These are phyloP conservation scores for Macroglossus sobrinus DNA, from an alignment of 2,113 vertebrate species.

Conservation along the genomic window DNA sequence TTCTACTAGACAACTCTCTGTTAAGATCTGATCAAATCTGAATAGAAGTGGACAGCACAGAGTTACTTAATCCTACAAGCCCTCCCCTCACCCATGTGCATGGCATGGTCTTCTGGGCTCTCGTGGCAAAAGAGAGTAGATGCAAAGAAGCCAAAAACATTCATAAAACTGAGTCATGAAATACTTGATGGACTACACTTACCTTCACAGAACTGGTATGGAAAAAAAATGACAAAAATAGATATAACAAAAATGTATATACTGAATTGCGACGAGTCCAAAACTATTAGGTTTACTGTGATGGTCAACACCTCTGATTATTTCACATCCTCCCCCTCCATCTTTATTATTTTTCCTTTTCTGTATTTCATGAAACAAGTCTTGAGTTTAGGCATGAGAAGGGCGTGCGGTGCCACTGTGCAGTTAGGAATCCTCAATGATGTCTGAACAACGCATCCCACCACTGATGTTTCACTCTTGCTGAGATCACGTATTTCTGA, in stretches of 20 bases:
- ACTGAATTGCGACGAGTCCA: background rate
- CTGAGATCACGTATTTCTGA: background rate
- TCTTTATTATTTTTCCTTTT: background rate
- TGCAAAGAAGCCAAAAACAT: background rate
- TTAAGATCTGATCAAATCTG: background rate
- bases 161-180: background rate
- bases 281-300: background rate
- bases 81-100: accelerated
- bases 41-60: background rate
- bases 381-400: background rate
- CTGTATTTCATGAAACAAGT: background rate
- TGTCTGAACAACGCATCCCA: background rate
- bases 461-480: background rate
- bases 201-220: background rate
- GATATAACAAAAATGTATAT: background rate
- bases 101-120: background rate
- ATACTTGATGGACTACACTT: background rate
- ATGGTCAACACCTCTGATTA: background rate
- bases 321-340: background rate
- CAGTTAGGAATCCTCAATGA: background rate
- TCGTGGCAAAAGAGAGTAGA: accelerated
- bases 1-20: background rate
- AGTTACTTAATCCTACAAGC: background rate
- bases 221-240: background rate
- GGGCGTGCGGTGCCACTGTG: background rate